phyloP scores from a whole-genome alignment of 1,140 invertebrate species.

The Arion vulgaris region DNA sequence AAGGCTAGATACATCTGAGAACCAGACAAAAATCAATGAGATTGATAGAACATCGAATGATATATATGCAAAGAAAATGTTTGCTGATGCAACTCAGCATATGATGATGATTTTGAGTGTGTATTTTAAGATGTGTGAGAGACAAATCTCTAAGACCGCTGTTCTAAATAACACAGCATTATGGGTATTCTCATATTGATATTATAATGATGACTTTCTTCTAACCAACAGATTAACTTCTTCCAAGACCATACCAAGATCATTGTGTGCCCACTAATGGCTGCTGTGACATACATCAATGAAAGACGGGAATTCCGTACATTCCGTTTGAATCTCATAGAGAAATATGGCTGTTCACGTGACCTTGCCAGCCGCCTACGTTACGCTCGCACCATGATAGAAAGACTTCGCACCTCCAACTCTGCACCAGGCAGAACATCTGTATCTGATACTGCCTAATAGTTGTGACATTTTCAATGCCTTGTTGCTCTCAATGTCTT shows the following conservation, averaged over 20 bases:
- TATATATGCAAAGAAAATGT: no score
- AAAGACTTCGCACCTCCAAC: conserved; percentile 72
- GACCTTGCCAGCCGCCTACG: conserved; percentile 85
- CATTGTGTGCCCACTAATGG: conserved; percentile 98
- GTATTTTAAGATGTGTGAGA: no score
- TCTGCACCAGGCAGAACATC: conserved; percentile 41
- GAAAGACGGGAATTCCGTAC: conserved; percentile 90
- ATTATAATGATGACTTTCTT: no score
- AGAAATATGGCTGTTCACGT: conserved; percentile 86
- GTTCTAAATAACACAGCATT: no score
- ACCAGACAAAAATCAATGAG: no score
- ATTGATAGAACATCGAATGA: no score
- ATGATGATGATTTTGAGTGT: no score
- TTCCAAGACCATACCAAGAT: conserved; percentile 96
- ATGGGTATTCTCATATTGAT: no score
- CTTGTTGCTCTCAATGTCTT: not conserved
- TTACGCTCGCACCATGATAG: conserved; percentile 91
- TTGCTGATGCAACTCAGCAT: no score
- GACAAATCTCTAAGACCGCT: no score
- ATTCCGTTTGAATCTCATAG: conserved; percentile 88
- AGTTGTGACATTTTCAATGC: not conserved
- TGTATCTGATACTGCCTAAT: conserved; percentile 41
- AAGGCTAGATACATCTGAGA: no score
- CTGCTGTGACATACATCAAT: conserved; percentile 96
- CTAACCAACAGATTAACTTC: conserved; percentile 90